Evolutionary conservation across 2,888 invertebrate genomes (phyloP).

Genomic region (Minunthozetes semirufus): DNA sequence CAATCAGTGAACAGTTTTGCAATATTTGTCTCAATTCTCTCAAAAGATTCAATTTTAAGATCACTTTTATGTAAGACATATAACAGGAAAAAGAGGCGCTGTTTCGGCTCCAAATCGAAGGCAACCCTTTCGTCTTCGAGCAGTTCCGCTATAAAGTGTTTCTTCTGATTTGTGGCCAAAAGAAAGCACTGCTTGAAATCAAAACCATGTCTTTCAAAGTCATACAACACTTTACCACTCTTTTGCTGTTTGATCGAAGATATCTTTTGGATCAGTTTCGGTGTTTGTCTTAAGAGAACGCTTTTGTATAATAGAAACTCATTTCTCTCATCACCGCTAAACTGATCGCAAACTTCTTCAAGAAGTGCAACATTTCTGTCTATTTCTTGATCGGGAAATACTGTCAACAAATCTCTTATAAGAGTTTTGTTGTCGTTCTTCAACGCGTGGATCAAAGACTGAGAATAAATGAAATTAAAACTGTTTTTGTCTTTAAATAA

Average conservation of each 20-base stretch:
- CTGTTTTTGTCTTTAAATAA: slow-evolving; percentile 8
- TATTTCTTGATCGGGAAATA: slow-evolving; percentile 34
- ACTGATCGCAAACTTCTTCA: slow-evolving; percentile 12
- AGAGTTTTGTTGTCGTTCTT: slow-evolving; percentile 19
- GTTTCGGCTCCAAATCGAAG: slow-evolving; percentile 26
- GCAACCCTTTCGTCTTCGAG: background rate
- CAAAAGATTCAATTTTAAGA: background rate
- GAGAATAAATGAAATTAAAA: slow-evolving; percentile 26
- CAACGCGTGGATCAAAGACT: slow-evolving; percentile 32
- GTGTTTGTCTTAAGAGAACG: background rate
- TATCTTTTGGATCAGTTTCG: slow-evolving; percentile 16
- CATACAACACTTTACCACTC: background rate
- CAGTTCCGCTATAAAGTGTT: slow-evolving; percentile 34
- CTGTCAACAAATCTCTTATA: slow-evolving; percentile 18
- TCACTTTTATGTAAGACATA: background rate
- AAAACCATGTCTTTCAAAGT: slow-evolving; percentile 21
- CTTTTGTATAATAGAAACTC: slow-evolving; percentile 2
- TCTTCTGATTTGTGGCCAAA: slow-evolving; percentile 31
- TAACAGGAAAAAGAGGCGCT: slow-evolving; percentile 2
- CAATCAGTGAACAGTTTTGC: background rate
- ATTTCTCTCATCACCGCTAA: background rate
- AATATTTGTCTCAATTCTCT: background rate
- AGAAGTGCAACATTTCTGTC: slow-evolving; percentile 23
- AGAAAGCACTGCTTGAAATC: slow-evolving; percentile 34
- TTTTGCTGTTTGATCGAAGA: background rate